Evolutionary conservation across 37 sponge, comb jelly and placozoan genomes (phyloP), one percentile per base, ranked within the genome.

Genomic region (Oopsacas minuta): DNA sequence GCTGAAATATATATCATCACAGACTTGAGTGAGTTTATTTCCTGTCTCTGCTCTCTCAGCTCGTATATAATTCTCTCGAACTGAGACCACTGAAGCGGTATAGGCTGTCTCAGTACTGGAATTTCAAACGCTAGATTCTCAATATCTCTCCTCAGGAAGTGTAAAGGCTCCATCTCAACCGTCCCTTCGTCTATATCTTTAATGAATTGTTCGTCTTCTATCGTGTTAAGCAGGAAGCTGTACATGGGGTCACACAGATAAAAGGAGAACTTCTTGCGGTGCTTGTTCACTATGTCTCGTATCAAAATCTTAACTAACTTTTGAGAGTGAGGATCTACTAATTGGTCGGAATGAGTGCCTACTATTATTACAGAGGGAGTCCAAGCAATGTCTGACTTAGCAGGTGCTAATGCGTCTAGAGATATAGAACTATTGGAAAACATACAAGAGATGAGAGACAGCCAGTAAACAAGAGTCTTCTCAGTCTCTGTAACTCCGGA

Each of bases 1-100:
- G 86, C 91, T 1, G 81, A 17, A 32, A 91, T 39, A 51, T 89
- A 89, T 36, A 38, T 49, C 8, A 85, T 69, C 22, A 91, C 82
- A 37, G 87, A 86, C 1, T 87, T 39, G 75, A 87, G 85, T 25
- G 86, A 84, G n/a, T 89, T 53, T 0, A 89, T 83, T 39, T 87
- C 38, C 83, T 91, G 88, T 38, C 53, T 89, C 85, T 91, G 92
- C 83, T 91, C 89, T 23, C 85, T 86, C 23, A 91, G 86, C n/a
- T 87, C 84, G 81, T 81, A 84, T 3, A 91, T 23, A 17, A 91
- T 81, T 81, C 89, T 89, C 75, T 91, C 89, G 51, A 91, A 89
- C 83, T 89, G 89, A 37, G 89, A 89, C 92, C 92, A 91, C 52
- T 91, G 89, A 36, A 91, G 81, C 1, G 92, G 92, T 22, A 91